phyloP scores from a whole-genome alignment of 2,797 vertebrate species.

The Scomberomorus guttatus region DNA sequence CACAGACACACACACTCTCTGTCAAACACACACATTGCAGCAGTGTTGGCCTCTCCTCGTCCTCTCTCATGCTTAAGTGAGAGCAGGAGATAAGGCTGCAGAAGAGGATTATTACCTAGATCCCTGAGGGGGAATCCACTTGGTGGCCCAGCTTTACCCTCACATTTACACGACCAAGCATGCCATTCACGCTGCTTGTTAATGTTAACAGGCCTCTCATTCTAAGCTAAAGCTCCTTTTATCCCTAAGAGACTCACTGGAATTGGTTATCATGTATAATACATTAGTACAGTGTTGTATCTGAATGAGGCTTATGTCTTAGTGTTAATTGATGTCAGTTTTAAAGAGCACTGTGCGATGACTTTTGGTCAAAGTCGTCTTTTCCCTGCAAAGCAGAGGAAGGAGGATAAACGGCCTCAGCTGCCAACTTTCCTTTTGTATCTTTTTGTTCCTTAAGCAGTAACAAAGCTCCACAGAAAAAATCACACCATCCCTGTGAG shows the following conservation, averaged over 20 bases:
- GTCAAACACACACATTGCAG: conserved; percentile 17
- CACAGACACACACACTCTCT: background rate
- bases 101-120: conserved; percentile 74
- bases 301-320: conserved; percentile 37
- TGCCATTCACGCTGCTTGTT: conserved; percentile 36
- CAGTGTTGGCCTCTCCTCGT: conserved; percentile 10
- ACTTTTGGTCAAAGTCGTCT: conserved; percentile 7
- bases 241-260: conserved; percentile 31
- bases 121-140: conserved; percentile 67
- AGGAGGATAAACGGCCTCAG: conserved; percentile 9
- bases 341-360: background rate
- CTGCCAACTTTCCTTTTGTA: background rate
- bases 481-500: background rate
- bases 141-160: conserved; percentile 49
- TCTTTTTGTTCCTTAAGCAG: background rate
- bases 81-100: conserved; percentile 61
- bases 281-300: conserved; percentile 17
- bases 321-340: conserved; percentile 60
- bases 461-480: background rate
- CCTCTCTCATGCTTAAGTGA: conserved; percentile 50
- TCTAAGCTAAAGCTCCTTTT: conserved; percentile 41
- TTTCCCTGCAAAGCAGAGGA: background rate
- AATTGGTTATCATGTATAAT: conserved; percentile 47
- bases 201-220: conserved; percentile 43
- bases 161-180: conserved; percentile 42